phyloP scores from a whole-genome alignment of 1,140 invertebrate genomes.

The Stenopsyche tienmushanensis region DNA sequence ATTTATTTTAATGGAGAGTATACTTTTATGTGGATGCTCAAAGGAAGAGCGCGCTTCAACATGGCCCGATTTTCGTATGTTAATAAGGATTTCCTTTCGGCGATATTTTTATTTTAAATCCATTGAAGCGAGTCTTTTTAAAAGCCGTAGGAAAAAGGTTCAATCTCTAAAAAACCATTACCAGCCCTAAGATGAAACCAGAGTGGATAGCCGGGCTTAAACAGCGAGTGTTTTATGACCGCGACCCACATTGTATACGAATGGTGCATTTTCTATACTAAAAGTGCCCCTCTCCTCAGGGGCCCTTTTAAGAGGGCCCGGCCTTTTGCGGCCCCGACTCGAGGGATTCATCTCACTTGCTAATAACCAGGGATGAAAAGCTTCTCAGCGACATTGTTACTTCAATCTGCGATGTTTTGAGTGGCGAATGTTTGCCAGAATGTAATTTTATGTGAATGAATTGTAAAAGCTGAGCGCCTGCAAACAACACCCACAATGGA shows the following conservation, averaged over 20 bases:
- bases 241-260: constrained; percentile 21
- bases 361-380: constrained; percentile 22
- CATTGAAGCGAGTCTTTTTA: too few species aligned
- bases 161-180: neutral
- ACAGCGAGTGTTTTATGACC: constrained; percentile 17
- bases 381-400: constrained; percentile 19
- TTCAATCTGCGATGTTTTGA: constrained; percentile 6
- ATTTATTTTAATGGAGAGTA: too few species aligned
- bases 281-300: neutral
- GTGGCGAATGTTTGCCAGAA: neutral
- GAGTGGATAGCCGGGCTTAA: neutral
- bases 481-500: neutral
- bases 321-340: neutral
- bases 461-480: neutral
- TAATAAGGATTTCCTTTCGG: too few species aligned
- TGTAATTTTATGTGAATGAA: constrained; percentile 23
- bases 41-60: too few species aligned
- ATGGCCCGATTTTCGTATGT: too few species aligned
- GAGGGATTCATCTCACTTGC: constrained; percentile 22
- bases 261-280: constrained; percentile 18
- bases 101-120: too few species aligned
- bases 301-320: neutral
- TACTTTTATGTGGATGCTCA: too few species aligned
- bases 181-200: neutral
- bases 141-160: too few species aligned